Conservation (phyloP, 2,113 vertebrate genomes). For the Corythornis madagascariensis region DNA sequence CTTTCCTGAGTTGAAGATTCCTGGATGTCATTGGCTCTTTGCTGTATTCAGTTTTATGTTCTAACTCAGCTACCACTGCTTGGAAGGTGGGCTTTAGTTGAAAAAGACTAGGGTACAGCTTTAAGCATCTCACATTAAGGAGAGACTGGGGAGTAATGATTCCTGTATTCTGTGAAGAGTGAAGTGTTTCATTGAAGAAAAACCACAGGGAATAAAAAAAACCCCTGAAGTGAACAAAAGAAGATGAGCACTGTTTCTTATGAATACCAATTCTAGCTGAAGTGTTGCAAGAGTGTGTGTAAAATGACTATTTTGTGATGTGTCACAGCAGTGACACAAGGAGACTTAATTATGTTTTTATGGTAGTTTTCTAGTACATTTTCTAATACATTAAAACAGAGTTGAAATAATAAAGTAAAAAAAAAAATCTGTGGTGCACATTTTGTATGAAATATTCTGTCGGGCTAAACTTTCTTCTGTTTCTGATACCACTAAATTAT, state of each 20-base stretch:
- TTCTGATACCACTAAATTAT: background rate
- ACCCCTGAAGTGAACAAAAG: background rate
- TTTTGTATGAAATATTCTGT: background rate
- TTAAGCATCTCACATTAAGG: background rate
- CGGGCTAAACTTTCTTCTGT: background rate
- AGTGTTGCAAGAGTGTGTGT: background rate
- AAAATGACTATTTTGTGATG: background rate
- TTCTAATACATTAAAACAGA: background rate
- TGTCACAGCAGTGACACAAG: background rate
- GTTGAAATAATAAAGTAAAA: background rate
- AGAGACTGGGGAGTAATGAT: background rate
- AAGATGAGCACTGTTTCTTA: background rate
- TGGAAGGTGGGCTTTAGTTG: background rate
- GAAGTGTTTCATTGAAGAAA: background rate
- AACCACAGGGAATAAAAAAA: background rate
- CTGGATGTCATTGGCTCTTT: background rate
- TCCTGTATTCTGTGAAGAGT: background rate
- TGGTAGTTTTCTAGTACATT: background rate
- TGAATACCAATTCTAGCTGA: background rate
- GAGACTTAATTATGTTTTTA: background rate
- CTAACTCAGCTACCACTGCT: background rate
- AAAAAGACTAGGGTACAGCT: rapidly evolving
- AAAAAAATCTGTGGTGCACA: background rate
- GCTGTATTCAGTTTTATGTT: background rate
- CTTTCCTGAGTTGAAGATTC: background rate